Conservation (phyloP, 2,888 invertebrate genomes). For the Sphinx pinastri region DNA sequence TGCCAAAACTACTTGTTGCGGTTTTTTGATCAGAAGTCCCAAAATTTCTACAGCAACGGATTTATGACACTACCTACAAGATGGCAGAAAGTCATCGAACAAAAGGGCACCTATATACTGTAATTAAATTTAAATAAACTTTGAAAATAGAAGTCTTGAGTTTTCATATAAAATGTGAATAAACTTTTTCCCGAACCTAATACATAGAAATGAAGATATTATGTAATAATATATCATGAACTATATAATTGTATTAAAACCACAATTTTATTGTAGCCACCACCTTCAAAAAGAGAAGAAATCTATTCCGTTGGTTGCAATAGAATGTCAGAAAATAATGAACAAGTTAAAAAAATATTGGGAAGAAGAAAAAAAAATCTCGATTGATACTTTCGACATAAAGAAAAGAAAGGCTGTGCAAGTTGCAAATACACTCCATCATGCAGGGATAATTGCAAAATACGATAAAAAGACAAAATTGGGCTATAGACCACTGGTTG, state of each 20-base stretch:
- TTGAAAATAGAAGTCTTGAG: no score
- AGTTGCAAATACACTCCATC: constrained; percentile 90
- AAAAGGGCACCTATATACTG: no score
- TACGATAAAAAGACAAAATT: constrained; percentile 90
- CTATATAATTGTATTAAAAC: no score
- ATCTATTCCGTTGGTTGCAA: constrained; percentile 86
- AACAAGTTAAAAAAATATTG: constrained; percentile 84
- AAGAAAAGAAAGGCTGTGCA: constrained; percentile 86
- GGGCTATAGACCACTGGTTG: constrained; percentile 91
- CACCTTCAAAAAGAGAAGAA: constrained; percentile 82
- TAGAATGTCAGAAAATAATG: constrained; percentile 83
- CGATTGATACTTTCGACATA: constrained; percentile 80
- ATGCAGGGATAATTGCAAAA: constrained; percentile 93
- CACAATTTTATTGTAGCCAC: constrained; percentile 56
- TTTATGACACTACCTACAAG: no score
- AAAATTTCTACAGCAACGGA: no score
- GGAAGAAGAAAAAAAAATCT: constrained; percentile 84
- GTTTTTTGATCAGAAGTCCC: no score
- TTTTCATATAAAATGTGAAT: no score
- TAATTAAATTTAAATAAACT: no score
- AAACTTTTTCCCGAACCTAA: not conserved
- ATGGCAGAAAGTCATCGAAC: no score
- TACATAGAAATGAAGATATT: no score
- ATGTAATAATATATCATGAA: no score
- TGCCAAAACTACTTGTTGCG: no score